These are phyloP conservation scores for Caerostris darwini DNA, from an alignment of 1,140 invertebrate genomes.

Conservation along the genomic window DNA sequence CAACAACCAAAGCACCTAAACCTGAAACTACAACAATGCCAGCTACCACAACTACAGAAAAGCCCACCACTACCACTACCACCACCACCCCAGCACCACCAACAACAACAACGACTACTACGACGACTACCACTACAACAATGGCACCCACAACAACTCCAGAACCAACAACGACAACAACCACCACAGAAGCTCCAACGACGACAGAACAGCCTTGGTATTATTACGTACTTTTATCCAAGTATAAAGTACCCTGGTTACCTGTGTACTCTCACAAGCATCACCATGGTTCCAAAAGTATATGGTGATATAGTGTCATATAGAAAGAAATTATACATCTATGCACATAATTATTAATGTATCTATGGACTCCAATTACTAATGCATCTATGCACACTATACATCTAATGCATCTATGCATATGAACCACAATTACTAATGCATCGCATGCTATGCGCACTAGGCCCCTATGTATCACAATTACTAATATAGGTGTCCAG, in stretches of 20 bases:
- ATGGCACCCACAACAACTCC: background rate
- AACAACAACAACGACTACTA: background rate
- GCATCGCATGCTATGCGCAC: too few species aligned
- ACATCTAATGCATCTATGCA: too few species aligned
- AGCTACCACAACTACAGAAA: constrained; percentile 17
- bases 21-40: background rate
- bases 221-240: constrained; percentile 15
- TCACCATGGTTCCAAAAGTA: background rate
- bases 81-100: background rate
- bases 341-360: too few species aligned
- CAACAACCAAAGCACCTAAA: background rate
- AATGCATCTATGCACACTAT: too few species aligned
- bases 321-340: too few species aligned
- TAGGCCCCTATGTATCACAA: too few species aligned
- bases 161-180: background rate
- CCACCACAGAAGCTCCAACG: background rate
- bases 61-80: constrained; percentile 4
- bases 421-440: too few species aligned
- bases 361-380: too few species aligned
- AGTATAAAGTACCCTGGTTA: background rate
- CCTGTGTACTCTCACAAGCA: background rate
- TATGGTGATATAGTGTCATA: background rate
- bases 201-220: background rate
- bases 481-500: constrained; percentile 38
- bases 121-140: background rate